Conservation (phyloP, 2,888 invertebrate genomes). For the Ceraclea dissimilis region DNA sequence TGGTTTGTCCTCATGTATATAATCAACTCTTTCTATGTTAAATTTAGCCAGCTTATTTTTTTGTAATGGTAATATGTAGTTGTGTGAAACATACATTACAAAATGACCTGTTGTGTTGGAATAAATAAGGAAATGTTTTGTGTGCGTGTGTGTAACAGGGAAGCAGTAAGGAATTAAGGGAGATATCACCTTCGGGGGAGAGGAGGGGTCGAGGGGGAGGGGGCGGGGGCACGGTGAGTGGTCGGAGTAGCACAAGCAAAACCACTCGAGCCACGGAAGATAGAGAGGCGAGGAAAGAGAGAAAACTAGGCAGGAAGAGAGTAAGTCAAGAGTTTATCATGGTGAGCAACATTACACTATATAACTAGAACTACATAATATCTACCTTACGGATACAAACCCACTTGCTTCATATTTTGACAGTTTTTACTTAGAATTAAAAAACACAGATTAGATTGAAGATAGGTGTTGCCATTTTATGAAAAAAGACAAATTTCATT, state of each 20-base stretch:
- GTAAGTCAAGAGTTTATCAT: constrained; percentile 34
- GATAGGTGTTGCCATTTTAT: too few species aligned
- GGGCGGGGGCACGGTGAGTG: background rate
- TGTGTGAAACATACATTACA: too few species aligned
- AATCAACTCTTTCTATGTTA: too few species aligned
- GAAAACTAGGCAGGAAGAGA: constrained; percentile 73
- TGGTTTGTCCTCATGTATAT: too few species aligned
- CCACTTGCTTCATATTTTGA: too few species aligned
- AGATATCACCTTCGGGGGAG: constrained; percentile 20
- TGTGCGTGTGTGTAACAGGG: constrained; percentile 10
- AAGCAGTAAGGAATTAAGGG: constrained; percentile 18
- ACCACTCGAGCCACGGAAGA: constrained; percentile 62
- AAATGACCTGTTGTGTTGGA: too few species aligned
- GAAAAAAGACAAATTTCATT: too few species aligned
- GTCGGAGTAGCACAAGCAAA: constrained; percentile 6
- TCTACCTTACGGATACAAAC: too few species aligned
- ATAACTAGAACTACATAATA: background rate
- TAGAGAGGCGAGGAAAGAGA: constrained; percentile 71
- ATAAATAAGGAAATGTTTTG: constrained; percentile 5
- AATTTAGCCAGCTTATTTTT: too few species aligned
- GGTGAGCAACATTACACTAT: background rate
- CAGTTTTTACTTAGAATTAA: too few species aligned
- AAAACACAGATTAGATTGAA: too few species aligned
- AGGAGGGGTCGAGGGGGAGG: constrained; percentile 12
- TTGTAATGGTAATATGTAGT: too few species aligned